These are phyloP conservation scores for Achroia grisella DNA, from an alignment of 1,140 invertebrate species.

Conservation along the genomic window DNA sequence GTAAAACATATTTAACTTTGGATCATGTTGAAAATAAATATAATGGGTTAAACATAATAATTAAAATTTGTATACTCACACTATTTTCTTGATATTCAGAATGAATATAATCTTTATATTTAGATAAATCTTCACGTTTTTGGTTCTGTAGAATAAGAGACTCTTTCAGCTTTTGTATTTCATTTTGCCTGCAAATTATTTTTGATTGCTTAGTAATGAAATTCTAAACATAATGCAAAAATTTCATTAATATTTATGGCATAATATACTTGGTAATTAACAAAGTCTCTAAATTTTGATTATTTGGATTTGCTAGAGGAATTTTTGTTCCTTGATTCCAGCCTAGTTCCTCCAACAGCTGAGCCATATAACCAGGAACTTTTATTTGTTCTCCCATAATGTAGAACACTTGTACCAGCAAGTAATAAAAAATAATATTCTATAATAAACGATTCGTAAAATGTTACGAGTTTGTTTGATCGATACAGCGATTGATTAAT, in stretches of 20 bases:
- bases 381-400: conserved; percentile 32
- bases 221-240: neutral
- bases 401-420: neutral
- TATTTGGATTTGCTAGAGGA: conserved; percentile 82
- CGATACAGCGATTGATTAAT: too few species aligned
- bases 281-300: conserved; percentile 76
- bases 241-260: neutral
- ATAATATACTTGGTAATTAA: conserved; percentile 47
- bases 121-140: conserved; percentile 66
- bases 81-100: conserved; percentile 75
- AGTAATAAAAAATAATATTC: conserved; percentile 1
- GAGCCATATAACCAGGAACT: conserved; percentile 68
- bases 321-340: conserved; percentile 82
- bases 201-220: neutral
- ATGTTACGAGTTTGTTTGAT: too few species aligned
- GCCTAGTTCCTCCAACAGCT: conserved; percentile 79
- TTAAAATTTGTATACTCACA: conserved; percentile 39
- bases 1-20: too few species aligned
- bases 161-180: conserved; percentile 61
- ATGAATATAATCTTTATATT: conserved; percentile 71
- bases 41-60: too few species aligned
- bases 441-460: too few species aligned
- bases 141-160: conserved; percentile 46
- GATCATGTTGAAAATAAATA: too few species aligned
- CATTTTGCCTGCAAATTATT: conserved; percentile 51